Base-by-base conservation (phyloP, 30 jellyfish, hydroid and myxozoan species). In the Aurelia sp. region DNA sequence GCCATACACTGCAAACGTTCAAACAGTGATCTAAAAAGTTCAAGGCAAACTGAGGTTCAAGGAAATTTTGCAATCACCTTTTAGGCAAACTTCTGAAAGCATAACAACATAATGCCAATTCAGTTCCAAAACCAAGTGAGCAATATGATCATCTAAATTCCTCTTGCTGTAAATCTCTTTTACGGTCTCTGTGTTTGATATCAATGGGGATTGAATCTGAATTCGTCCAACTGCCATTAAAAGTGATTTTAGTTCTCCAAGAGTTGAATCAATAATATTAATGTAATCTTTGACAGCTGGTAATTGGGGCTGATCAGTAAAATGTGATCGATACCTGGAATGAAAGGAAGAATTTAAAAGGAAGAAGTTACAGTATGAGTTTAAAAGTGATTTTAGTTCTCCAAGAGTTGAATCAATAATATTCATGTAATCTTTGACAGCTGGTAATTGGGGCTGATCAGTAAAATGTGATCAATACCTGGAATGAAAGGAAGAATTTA, bases 71-170 rank as follows among this genome's bases (percentile, higher is more conserved):
- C 9, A 71, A 8, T 9, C 41, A 53, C 85, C 85, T 44, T 21
- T 47, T 3, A 74, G 74, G 27, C 74, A 74, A 51, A 57, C 59
- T 44, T 74, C 85, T 52, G 41, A 30, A 6, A 74, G 41, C 3
- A 74, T 74, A 15, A 21, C 6, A 5, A 74, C 61, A 74, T 74
- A 74, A 52, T 44, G 62, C 72, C 73, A 74, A 21, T 74, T 74
- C 44, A 74, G 23, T 53, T 74, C 73, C 57, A 74, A 66, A 51
- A 57, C 59, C 19, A 31, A 20, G 23, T 74, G 85, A 21, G 33
- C 62, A 20, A 53, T 51, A 10, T 44, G 48, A 7, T 22, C 85
- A 20, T 21, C 48, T 8, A 74, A 13, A 21, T 74, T 33, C 21
- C 37, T 53, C 62, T 74, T 74, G 73, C 53, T 52, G 41, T 20